Base-by-base conservation (phyloP, 2,888 invertebrate species). In the Eilema caniola region DNA sequence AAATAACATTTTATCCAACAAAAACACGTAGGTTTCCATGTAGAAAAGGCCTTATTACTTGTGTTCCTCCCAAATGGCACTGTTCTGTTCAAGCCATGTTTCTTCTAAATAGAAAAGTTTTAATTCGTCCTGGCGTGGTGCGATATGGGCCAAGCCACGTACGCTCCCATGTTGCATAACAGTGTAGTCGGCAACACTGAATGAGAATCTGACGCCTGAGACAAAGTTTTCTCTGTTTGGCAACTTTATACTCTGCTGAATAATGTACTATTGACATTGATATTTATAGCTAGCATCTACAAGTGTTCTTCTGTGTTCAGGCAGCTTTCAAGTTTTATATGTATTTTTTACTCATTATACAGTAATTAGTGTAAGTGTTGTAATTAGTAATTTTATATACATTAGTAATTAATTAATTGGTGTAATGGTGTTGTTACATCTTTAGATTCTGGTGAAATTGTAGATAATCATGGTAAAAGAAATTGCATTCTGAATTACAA, bases 51-150 rank as follows among this genome's bases (percentile, higher is more conserved):
- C 82, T 85, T 87, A 85, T 86, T 85, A 83, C 83, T 85, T 83
- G 83, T 83, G 83, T 82, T 80, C 74, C 84, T 85, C 80, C 84
- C 83, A 84, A 83, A 86, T 85, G 84, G 82, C 79, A 79, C 66
- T 70, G 82, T 70, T 78, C 79, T 62, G 84, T 83, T 79, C 76
- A 81, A 81, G 82, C 78, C 76, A 83, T 87, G 89, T 88, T 86
- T 90, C 87, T 88, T 88, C 86, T 88, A 90, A 90, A 89, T 88
- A 89, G 86, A 85, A 91, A 92, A 92, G 91, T 92, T 92, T 92
- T 90, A 90, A 92, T 91, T 90, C 83, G 87, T 81, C 86, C 88
- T 84, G 88, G 87, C 86, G 82, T 80, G 69, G 60, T 28, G 70
- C 77, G 77, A 76, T 79, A 71, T 70, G 75, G 70, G 71, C 70